A percentile compares a stretch with the other conserved stretches of the same genome.
These are phyloP conservation scores for Muscicapa adusta DNA, from an alignment of 2,113 vertebrate species.

Conservation along the genomic window DNA sequence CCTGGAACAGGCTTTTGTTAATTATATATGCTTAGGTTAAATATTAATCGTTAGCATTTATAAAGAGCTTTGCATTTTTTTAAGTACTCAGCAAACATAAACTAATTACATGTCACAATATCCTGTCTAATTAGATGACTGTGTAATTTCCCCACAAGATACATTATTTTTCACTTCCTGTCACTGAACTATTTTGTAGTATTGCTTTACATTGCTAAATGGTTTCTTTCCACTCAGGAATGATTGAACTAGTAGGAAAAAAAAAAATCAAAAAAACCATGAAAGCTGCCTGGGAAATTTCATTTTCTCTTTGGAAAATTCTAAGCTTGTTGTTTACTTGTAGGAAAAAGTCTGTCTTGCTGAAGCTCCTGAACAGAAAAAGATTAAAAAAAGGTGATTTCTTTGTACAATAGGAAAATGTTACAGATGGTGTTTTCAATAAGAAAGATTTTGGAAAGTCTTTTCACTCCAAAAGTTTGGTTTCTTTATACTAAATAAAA, in stretches of 20 bases:
- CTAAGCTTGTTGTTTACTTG: neutral
- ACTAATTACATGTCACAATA: conserved; percentile 61
- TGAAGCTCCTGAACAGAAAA: neutral
- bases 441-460: neutral
- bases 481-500: neutral
- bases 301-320: neutral
- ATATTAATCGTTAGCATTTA: conserved; percentile 53
- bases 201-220: neutral
- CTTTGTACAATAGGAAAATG: neutral
- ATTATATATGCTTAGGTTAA: conserved; percentile 56
- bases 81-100: conserved; percentile 46
- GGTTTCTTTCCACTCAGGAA: conserved; percentile 11
- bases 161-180: conserved; percentile 50
- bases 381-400: neutral
- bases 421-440: neutral
- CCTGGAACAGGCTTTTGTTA: conserved; percentile 29
- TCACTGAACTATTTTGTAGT: neutral
- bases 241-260: neutral
- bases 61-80: conserved; percentile 42
- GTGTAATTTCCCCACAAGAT: conserved; percentile 41
- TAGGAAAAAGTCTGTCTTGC: neutral
- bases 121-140: conserved; percentile 56
- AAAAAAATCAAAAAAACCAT: neutral
- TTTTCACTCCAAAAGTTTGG: neutral
- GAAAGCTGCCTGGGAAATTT: neutral